Conservation (phyloP, 92 coral and sea anemone species). For the Porites cylindrica region DNA sequence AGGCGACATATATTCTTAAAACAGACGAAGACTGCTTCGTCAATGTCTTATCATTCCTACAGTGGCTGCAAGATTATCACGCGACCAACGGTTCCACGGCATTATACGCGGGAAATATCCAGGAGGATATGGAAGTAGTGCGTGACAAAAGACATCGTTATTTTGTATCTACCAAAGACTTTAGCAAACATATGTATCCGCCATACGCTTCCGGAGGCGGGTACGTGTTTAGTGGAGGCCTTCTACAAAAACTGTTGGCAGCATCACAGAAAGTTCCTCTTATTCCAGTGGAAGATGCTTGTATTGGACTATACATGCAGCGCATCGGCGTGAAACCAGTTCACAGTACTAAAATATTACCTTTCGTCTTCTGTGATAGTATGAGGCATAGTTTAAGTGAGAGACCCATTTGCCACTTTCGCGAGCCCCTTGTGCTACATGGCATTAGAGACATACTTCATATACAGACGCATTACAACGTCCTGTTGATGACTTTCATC, state of each 20-base stretch:
- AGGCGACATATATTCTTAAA: conserved; percentile 75
- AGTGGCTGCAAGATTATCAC: conserved; percentile 77
- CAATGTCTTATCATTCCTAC: conserved; percentile 67
- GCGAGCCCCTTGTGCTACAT: conserved; percentile 79
- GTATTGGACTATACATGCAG: conserved; percentile 76
- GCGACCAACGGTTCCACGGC: conserved; percentile 54
- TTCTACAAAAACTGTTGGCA: conserved; percentile 56
- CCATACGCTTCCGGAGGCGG: conserved; percentile 90
- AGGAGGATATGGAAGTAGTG: conserved; percentile 65
- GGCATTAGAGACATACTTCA: conserved; percentile 61
- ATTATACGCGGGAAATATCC: conserved; percentile 83
- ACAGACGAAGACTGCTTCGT: conserved; percentile 90
- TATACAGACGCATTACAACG: conserved; percentile 78
- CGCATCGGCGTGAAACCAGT: conserved; percentile 57
- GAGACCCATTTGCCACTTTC: conserved; percentile 82
- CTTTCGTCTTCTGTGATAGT: conserved; percentile 72
- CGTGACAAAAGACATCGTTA: conserved; percentile 73
- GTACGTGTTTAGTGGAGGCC: conserved; percentile 78
- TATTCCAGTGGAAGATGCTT: conserved; percentile 88
- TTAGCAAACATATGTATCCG: conserved; percentile 47
- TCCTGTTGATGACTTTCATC: conserved; percentile 70
- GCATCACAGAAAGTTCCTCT: conserved; percentile 59
- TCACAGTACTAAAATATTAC: conserved; percentile 65
- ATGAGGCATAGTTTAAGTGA: conserved; percentile 54
- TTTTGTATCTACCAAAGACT: conserved; percentile 60